Conservation (phyloP, 2,888 invertebrate genomes). For the Lottia scabra region DNA sequence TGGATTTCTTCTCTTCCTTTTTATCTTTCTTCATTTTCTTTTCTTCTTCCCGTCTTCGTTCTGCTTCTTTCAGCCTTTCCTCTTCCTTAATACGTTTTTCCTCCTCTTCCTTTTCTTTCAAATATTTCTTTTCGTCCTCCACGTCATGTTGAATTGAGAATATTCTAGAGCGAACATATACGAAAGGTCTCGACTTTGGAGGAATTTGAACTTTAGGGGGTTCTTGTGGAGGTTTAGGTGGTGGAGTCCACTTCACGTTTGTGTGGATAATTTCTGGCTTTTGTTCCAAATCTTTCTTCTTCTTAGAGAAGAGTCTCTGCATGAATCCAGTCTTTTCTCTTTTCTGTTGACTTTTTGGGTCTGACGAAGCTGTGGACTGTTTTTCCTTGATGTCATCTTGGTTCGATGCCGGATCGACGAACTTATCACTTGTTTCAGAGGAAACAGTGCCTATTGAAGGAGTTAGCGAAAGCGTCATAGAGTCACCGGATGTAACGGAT, state of each 20-base stretch:
- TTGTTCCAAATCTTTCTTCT: slow-evolving; percentile 45
- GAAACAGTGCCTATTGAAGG: slow-evolving; percentile 14
- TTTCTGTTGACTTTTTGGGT: slow-evolving; percentile 29
- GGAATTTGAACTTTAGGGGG: slow-evolving; percentile 30
- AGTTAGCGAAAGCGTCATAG: slow-evolving; percentile 12
- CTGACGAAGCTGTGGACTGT: slow-evolving; percentile 5
- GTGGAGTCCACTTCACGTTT: slow-evolving; percentile 3
- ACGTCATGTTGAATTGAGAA: slow-evolving; percentile 57
- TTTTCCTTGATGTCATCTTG: slow-evolving; percentile 21
- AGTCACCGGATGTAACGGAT: slow-evolving; percentile 27
- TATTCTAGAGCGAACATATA: slow-evolving; percentile 55
- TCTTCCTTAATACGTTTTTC: neutral
- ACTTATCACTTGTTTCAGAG: slow-evolving; percentile 15
- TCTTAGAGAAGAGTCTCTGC: slow-evolving; percentile 57
- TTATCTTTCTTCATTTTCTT: neutral
- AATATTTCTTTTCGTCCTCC: slow-evolving; percentile 32
- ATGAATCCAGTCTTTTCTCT: slow-evolving; percentile 51
- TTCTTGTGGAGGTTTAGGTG: slow-evolving; percentile 24
- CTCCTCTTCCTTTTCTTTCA: neutral
- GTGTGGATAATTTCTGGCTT: slow-evolving; percentile 8
- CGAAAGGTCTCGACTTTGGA: slow-evolving; percentile 53
- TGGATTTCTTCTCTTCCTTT: neutral
- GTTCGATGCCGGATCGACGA: slow-evolving; percentile 14
- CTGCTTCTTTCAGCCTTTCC: neutral
- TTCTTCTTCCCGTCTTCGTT: neutral